A percentile compares a stretch with the other conserved stretches of the same genome.
phyloP scores from a whole-genome alignment of 2,113 vertebrate species.

The Melanerpes formicivorus region DNA sequence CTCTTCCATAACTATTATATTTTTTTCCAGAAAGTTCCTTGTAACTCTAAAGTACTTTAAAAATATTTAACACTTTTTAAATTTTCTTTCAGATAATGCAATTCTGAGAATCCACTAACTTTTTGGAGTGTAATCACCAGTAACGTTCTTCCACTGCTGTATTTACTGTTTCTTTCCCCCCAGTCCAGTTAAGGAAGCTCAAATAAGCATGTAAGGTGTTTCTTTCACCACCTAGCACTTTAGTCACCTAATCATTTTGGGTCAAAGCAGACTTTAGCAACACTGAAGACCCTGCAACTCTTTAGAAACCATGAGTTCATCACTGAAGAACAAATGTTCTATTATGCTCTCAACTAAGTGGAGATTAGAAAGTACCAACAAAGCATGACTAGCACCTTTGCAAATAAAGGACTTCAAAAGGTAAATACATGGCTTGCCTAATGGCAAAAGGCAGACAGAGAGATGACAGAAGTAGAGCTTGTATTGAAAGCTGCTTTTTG shows the following conservation, averaged over 20 bases:
- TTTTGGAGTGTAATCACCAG: not conserved
- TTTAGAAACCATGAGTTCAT: not conserved
- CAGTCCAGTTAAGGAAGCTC: not conserved
- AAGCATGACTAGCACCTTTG: not conserved
- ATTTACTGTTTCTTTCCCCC: not conserved
- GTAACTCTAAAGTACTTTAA: not conserved
- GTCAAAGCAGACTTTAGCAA: not conserved
- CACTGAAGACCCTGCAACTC: not conserved
- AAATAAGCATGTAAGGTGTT: not conserved
- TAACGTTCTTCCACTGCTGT: not conserved
- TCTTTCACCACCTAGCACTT: not conserved
- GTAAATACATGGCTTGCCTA: not conserved
- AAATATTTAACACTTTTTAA: not conserved
- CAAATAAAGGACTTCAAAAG: slow-evolving; percentile 1
- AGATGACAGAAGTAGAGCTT: not conserved
- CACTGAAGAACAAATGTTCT: not conserved
- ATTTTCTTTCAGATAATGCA: not conserved
- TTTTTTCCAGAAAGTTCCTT: not conserved
- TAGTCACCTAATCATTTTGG: not conserved
- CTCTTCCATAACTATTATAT: not conserved
- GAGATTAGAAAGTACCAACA: not conserved
- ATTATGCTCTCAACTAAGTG: not conserved
- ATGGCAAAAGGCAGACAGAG: slow-evolving; percentile 6
- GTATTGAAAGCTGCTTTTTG: not conserved
- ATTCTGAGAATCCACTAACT: not conserved